phyloP scores from a whole-genome alignment of 2,113 vertebrate genomes.

The Tenrec ecaudatus region DNA sequence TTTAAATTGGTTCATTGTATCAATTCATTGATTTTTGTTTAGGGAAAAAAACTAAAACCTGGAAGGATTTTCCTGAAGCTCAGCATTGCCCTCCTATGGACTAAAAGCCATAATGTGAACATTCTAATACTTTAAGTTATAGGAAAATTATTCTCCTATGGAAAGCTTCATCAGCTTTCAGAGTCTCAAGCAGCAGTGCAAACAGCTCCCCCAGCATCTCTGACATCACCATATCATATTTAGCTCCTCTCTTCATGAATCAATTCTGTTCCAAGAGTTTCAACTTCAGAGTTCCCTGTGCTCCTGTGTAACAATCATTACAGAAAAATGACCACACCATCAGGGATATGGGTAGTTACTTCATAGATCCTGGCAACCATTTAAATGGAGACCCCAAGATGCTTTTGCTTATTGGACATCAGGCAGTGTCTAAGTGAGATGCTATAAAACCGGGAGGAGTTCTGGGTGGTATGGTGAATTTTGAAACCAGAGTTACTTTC shows the following conservation, averaged over 20 bases:
- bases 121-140: neutral
- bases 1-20: slow-evolving; percentile 76
- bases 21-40: slow-evolving; percentile 81
- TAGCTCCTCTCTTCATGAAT: neutral
- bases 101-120: neutral
- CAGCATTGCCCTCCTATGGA: slow-evolving; percentile 90
- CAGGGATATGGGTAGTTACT: neutral
- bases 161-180: neutral
- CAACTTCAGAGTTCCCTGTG: neutral
- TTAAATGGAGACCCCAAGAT: neutral
- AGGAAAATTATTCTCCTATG: neutral
- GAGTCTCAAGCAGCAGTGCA: neutral
- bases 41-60: neutral
- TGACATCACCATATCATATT: neutral
- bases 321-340: neutral
- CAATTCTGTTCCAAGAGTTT: neutral
- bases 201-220: neutral
- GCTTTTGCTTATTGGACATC: neutral
- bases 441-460: neutral
- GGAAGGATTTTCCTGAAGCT: slow-evolving; percentile 78
- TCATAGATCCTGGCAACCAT: neutral
- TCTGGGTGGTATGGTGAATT: neutral
- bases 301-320: neutral
- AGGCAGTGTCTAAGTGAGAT: neutral
- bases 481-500: neutral